Evolutionary conservation across 2,888 invertebrate species (phyloP), one percentile per base, ranked within the genome.

Genomic region (Argyresthia goedartella): DNA sequence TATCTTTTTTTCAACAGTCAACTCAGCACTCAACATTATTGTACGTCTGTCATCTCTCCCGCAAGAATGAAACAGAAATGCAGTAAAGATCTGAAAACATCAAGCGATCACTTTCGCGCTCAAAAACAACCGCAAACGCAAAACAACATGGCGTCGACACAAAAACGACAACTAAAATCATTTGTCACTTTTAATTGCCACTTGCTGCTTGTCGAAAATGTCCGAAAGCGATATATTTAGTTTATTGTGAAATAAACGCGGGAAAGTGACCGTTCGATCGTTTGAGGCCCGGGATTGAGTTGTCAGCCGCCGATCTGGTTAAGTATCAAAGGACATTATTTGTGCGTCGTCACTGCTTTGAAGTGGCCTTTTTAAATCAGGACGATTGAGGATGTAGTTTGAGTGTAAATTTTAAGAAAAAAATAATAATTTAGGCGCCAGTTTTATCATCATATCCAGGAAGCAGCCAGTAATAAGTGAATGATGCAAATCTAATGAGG

Each of bases 211-310:
- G 80, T 81, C 79, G 73, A 80, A 81, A 73, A 69, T 65, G 70
- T 67, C 77, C 68, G 68, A 69, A 70, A 69, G 68, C 70, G 63
- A 69, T 82, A 84, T 82, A 81, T 81, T 80, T 73, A 79, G 71
- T 81, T 81, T 81, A 84, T 81, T 76, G 77, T 76, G 77, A 77
- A 79, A 81, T 75, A 73, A 76, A 76, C 65, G 70, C 57, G 60
- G 59, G 56, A 56, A 61, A 60, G 60, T 55, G 59, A 55, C 56
- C 55, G 56, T 47, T 47, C 35, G 53, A 13, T 15, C 41, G 55
- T 39, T 55, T 58, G 56, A 54, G 51, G 25, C 56, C 50, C 56
- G 56, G 66, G 71, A 81, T 81, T 73, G 69, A 81, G 81, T 74
- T 72, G 72, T 81, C 73, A 74, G 11, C 70, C 57, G 62, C 56